Base-by-base conservation (phyloP, 2,113 vertebrate genomes). In the Pseudonaja textilis region DNA sequence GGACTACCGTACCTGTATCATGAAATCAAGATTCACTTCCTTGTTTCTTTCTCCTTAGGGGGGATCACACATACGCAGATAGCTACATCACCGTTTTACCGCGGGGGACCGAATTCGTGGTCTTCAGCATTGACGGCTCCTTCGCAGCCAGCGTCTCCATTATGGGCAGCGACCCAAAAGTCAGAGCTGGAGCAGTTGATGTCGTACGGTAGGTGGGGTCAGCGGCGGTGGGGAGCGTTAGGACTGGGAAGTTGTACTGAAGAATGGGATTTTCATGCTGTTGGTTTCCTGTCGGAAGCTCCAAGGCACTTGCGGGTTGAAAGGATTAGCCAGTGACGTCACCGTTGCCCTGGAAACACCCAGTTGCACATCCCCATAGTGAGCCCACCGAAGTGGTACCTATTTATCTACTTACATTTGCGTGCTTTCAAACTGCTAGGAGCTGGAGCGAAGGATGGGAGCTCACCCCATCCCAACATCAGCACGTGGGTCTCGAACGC, bases 91-190 rank as follows among this genome's bases (percentile, higher is more conserved):
- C 98, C 0, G 97, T 99, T 59, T 97, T 99, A 86, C 99, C 99
- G 0, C 98, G 97, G 91, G 98, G 98, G 94, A 99, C 99, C 0
- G 99, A 99, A 97, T 99, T 99, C 0, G 99, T 99, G 25, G 99
- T 99, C 91, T 99, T 99, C 98, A 99, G 99, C 93, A 99, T 99
- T 0, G 99, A 99, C 0, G 99, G 99, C 39, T 99, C 99, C 25
- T 99, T 99, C 16, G 99, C 99, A 0, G 99, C 99, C 96, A 99
- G 99, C 0, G 99, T 99, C n/a, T 99, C 99, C 88, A 99, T 99
- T 96, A 99, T 99, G 99, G 99, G 99, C 95, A 99, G 99, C 0
- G 99, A 99, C 96, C 99, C 99, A 91, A 99, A 99, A 96, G 99
- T 99, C 94, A 97, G 99, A 4, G 99, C 99, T 0, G 99, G 99